Base-by-base conservation (phyloP, 2,888 invertebrate species). In the Drosophila macrospina region DNA sequence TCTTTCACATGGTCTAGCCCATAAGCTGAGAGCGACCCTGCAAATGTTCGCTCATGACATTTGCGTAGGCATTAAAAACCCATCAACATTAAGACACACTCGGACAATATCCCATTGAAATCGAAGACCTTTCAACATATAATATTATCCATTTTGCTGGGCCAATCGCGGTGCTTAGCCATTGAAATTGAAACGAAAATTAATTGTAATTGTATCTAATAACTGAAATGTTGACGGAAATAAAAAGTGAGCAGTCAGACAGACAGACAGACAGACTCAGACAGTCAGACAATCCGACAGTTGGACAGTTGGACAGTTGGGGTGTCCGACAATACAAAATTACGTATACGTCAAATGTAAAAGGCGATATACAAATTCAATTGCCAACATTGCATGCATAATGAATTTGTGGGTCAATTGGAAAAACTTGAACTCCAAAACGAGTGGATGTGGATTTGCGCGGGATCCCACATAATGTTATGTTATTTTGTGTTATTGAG, bases 401-500 rank as follows among this genome's bases (percentile, higher is more conserved):
- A 86, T 86, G 88, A 89, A 85, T 86, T 89, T 78, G 62, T 88
- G 79, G 86, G 88, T 86, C 88, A 89, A 86, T 88, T 86, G 81
- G 79, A 71, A 75, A 85, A 74, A 83, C 86, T 86, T 86, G 86
- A 86, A 88, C 86, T 81, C 78, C 82, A 69, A 70, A 73, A 59
- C 70, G 59, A 85, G 65, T 68, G 71, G 64, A 67, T 54, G 54
- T 36, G 30, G 57, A 61, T 73, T 60, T 52, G 51, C 50, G 61
- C 57, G 57, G 51, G 30, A 64, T 78, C 50, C 59, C 63, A 52
- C 61, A 41, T 45, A 54, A 69, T 69, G 56, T 61, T 61, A 36
- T 70, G 56, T 73, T 72, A 24, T 72, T 44, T 77, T 73, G 57
- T 57, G 47, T 61, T 41, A 34, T 57, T 74, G 64, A 41, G 41